Base-by-base conservation (phyloP, 2,797 vertebrate species). In the Lacerta viridis region DNA sequence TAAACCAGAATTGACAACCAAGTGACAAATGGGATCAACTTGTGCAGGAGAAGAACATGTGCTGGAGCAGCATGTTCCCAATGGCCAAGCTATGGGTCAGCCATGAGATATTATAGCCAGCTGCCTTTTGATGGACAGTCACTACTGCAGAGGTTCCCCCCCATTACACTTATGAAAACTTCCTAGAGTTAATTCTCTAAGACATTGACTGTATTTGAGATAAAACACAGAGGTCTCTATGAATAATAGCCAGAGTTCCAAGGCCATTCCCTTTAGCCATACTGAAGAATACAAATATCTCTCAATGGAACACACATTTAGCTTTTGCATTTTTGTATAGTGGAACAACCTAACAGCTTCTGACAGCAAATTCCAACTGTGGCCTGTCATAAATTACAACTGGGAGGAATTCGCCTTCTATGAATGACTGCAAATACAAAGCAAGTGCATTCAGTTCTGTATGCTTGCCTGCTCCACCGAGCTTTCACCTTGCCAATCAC, bases 321-420 rank as follows among this genome's bases (percentile, higher is more conserved):
- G 17, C 18, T 17, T 74, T 8, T 46, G 23, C 41, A 72, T 18
- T 75, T 33, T 74, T 72, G 41, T 76, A 61, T 3, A 77, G 59
- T 93, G n/a, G 33, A 80, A 33, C 13, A 36, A 23, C 33, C 64
- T 85, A 78, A 17, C 88, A 88, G 82, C 20, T 1, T 33, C 0
- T 0, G 8, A 82, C 80, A 20, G 83, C 72, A 85, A 43, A 80
- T 83, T 41, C 0, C 66, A 83, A 78, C 69, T n/a, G 33, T 85
- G 72, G 3, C 80, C 83, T 84, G 76, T 68, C 85, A 36, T 72
- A 43, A 85, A 88, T 66, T 46, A 90, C 50, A 87, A 3, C 29
- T 5, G 10, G 88, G 33, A 82, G 0, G 18, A 39, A 82, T 66
- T 82, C 5, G 39, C 59, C 71, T 46, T 46, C 59, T n/a, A 11